phyloP scores from a whole-genome alignment of 2,888 invertebrate species.

The Cephalotes varians region DNA sequence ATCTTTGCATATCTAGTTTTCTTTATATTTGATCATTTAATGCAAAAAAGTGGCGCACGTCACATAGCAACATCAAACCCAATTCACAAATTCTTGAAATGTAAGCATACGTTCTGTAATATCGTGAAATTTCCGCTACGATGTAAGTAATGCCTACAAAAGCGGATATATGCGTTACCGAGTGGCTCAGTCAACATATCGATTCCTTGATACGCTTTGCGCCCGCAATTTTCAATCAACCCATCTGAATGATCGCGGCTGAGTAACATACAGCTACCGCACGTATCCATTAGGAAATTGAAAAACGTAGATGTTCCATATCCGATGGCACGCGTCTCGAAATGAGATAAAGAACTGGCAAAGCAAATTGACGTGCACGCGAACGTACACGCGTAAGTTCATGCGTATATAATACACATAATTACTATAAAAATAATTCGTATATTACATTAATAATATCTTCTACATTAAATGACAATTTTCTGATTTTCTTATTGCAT shows the following conservation, averaged over 20 bases:
- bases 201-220: conserved; percentile 47
- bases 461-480: conserved; percentile 10
- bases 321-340: conserved; percentile 17
- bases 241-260: conserved; percentile 19
- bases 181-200: conserved; percentile 40
- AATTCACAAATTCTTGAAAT: background rate
- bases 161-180: background rate
- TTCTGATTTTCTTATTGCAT: background rate
- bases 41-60: background rate
- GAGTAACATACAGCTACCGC: conserved; percentile 25
- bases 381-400: background rate
- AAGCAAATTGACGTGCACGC: background rate
- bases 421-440: background rate
- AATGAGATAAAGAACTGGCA: background rate
- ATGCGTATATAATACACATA: background rate
- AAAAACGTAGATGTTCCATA: conserved; percentile 47
- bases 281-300: conserved; percentile 61
- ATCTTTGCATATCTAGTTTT: background rate
- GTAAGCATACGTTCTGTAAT: background rate
- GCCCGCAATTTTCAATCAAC: conserved; percentile 48
- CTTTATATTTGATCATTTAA: background rate
- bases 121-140: background rate
- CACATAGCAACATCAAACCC: background rate
- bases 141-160: conserved; percentile 21
- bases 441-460: background rate